Evolutionary conservation across 2,888 invertebrate genomes (phyloP), one percentile per base, ranked within the genome.

Genomic region (Coronaproctus castanopsis): DNA sequence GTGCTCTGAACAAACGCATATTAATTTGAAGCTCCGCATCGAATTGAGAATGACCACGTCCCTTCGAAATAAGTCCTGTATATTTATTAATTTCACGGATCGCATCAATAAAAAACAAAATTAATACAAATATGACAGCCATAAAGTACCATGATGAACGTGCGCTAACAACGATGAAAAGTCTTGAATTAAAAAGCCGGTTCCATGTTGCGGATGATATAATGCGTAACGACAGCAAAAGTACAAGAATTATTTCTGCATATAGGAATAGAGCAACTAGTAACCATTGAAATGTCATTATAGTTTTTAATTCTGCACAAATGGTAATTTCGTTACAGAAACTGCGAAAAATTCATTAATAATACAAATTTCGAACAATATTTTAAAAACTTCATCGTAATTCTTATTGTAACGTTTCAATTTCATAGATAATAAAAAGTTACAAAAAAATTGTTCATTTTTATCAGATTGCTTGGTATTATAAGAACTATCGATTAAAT

Each of bases 271-370:
- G 77, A 59, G 97, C 97, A 66, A 97, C 89, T 67, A 97, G 78
- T 61, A 92, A 92, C 97, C 97, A 98, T 78, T 97, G 96, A 63
- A 98, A 78, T 82, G 95, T 95, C 98, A 98, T 98, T 71, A 8
- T 36, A 36, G n/a, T n/a, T n/a, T n/a, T n/a, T n/a, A n/a, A n/a
- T n/a, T n/a, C n/a, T n/a, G n/a, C n/a, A n/a, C n/a, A n/a, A n/a
- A n/a, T n/a, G n/a, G n/a, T n/a, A n/a, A n/a, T n/a, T n/a, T n/a
- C n/a, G n/a, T n/a, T n/a, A n/a, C n/a, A n/a, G n/a, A n/a, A n/a
- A n/a, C n/a, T n/a, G n/a, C n/a, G n/a, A n/a, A n/a, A n/a, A n/a
- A n/a, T n/a, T n/a, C n/a, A n/a, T n/a, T n/a, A n/a, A n/a, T n/a
- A n/a, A n/a, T n/a, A n/a, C n/a, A n/a, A n/a, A n/a, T n/a, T n/a